phyloP scores from a whole-genome alignment of 2,888 invertebrate genomes.

The Apodemia duryi region DNA sequence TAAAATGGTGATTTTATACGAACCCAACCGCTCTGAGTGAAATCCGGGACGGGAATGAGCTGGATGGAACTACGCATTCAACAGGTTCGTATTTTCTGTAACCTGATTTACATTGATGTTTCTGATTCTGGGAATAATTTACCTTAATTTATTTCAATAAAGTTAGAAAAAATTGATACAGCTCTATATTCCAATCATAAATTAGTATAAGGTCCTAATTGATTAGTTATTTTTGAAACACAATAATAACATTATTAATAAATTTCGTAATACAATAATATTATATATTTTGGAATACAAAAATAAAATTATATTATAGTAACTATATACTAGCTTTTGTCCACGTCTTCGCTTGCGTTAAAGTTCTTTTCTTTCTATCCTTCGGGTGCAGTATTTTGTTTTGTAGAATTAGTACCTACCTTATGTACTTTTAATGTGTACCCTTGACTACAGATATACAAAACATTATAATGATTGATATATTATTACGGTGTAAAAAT shows the following conservation, averaged over 20 bases:
- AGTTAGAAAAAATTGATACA: not conserved
- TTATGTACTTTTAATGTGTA: too few relatives aligned
- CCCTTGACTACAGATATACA: too few relatives aligned
- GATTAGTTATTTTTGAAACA: not conserved
- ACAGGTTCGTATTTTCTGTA: slow-evolving; percentile 32
- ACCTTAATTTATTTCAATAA: not conserved
- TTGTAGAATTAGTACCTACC: too few relatives aligned
- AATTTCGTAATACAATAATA: too few relatives aligned
- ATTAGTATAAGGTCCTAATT: not conserved
- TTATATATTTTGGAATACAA: too few relatives aligned
- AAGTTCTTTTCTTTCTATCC: too few relatives aligned
- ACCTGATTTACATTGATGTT: slow-evolving; percentile 15
- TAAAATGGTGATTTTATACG: slow-evolving; percentile 4
- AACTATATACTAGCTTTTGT: too few relatives aligned
- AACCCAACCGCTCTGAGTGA: slow-evolving; percentile 30
- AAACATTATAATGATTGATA: too few relatives aligned
- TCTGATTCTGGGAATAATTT: not conserved
- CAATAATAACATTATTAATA: not conserved
- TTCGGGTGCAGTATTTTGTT: too few relatives aligned
- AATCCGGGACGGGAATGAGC: slow-evolving; percentile 35
- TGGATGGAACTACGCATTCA: slow-evolving; percentile 30
- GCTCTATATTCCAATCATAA: not conserved
- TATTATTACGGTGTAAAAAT: too few relatives aligned
- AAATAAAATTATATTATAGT: too few relatives aligned
- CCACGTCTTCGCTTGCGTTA: too few relatives aligned